Evolutionary conservation across 2,797 vertebrate species (phyloP), one percentile per base, ranked within the genome.

Genomic region (Semaprochilodus insignis): DNA sequence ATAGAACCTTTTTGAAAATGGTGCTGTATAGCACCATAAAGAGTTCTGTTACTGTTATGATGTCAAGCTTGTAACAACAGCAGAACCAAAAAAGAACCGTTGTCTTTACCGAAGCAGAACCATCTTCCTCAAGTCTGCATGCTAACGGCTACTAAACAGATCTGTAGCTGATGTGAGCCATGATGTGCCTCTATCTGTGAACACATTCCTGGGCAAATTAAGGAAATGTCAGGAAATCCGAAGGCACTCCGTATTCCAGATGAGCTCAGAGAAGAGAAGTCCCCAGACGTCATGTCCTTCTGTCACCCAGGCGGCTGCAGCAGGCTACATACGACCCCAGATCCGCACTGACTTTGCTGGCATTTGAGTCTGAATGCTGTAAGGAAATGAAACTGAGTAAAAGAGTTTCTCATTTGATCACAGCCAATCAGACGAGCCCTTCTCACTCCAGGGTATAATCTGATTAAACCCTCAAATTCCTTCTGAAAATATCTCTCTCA

Each of bases 391-490:
- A 74, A 74, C 27, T n/a, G 31, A 60, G 72, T 31, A 15, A 36
- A 48, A 72, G 73, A 36, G 19, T 59, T 59, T 74, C 55, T 60
- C 73, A 36, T 75, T 60, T 59, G 55, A 75, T 60, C 55, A 25
- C 55, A 60, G 73, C 54, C 73, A 75, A 75, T 75, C 73, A 75
- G 55, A 40, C 7, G 21, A 60, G 73, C 71, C 57, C 51, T 57
- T 36, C 73, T 75, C 73, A 60, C 54, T 40, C 73, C 55, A 60
- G 73, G 73, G 19, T 36, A 75, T 75, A 60, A 59, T 75, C 55
- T 75, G 73, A 75, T 71, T 71, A 71, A 71, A 71, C 23, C 69
- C n/a, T 71, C 23, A 51, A 48, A 51, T 52, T 52, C 44, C 40
- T 71, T 15, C 69, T 71, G 69, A 75, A 60, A 75, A 75, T 74